Conservation (phyloP, 2,113 vertebrate species). For the Pheucticus melanocephalus region DNA sequence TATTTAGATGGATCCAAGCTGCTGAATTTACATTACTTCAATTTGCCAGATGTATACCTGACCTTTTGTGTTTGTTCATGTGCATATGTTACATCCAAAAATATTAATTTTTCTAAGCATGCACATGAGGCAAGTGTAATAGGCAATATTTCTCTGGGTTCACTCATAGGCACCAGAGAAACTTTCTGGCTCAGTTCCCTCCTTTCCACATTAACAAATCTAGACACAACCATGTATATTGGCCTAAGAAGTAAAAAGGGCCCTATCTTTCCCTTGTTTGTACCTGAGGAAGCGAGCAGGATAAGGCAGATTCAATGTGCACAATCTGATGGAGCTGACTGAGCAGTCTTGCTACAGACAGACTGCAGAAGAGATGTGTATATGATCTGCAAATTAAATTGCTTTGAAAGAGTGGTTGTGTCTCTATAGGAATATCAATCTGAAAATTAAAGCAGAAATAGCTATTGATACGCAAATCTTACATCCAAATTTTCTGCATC, state of each 20-base stretch:
- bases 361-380: not conserved
- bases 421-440: not conserved
- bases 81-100: not conserved
- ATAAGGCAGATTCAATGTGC: not conserved
- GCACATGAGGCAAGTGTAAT: not conserved
- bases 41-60: not conserved
- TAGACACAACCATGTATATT: not conserved
- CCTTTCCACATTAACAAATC: not conserved
- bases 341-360: not conserved
- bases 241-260: not conserved
- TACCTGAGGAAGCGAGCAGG: not conserved
- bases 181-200: not conserved
- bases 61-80: not conserved
- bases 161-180: not conserved
- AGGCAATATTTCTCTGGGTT: not conserved
- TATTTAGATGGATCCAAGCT: not conserved
- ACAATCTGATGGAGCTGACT: not conserved
- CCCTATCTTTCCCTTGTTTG: not conserved
- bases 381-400: not conserved
- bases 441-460: not conserved
- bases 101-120: not conserved
- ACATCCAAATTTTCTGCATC: not conserved
- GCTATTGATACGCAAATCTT: not conserved
- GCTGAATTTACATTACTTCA: not conserved
- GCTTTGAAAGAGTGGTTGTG: not conserved